Evolutionary conservation across 2,797 vertebrate genomes (phyloP), one percentile per base, ranked within the genome.

Genomic region (Botia almorhae): DNA sequence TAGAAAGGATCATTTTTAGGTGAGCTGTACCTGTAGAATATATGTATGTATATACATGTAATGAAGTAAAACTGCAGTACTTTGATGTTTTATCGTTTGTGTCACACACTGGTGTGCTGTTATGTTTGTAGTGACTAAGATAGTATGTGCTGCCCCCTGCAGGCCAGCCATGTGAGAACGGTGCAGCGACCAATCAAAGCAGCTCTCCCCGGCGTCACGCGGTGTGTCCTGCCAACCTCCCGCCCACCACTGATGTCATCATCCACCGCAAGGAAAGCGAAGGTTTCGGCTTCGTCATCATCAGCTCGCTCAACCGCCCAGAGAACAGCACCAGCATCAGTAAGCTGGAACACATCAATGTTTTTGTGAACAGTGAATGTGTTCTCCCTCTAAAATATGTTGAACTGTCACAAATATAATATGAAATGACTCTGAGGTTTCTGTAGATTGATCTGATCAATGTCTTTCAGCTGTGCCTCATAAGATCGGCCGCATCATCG

Each of bases 401-500:
- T 39, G 1, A 5, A 39, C 39, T 2, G 7, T 5, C 39, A 39
- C 7, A 5, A 39, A 39, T 3, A 39, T 39, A 39, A 39, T 39
- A 6, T 6, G 0, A 39, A 39, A 39, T n/a, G n/a, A n/a, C n/a
- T n/a, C n/a, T n/a, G n/a, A 7, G 4, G 21, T 23, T 13, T 67
- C 8, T 23, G 39, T 1, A 13, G 21, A 55, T 13, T 43, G n/a
- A 10, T 8, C 7, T 21, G 21, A n/a, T 2, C 5, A 39, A 1
- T 63, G 23, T 71, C 4, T 76, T 81, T 84, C 88, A 98, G 97
- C 96, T 91, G 97, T 99, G 90, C 98, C 98, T 84, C 98, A 99
- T 92, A 99, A 99, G 95, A 99, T 99, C 33, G 98, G 98, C 50
- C 95, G 98, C 76, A 99, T 99, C 91, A 99, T 99, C 81, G 98